Conservation (phyloP, 1,140 invertebrate species). For the Sipha flava region DNA sequence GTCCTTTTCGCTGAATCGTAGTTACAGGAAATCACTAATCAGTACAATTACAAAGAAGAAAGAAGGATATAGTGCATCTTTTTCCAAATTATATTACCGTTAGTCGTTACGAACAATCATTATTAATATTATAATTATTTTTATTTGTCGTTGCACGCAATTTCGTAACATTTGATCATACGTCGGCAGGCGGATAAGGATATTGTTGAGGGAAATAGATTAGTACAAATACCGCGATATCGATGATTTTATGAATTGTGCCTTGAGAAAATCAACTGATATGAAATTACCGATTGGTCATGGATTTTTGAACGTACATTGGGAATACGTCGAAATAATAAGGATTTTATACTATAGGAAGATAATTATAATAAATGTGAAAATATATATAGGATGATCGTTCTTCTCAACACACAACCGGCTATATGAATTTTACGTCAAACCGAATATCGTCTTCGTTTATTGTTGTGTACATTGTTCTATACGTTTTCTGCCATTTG, state of each 20-base stretch:
- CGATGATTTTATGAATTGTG: slow-evolving; percentile 6
- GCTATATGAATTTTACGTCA: background rate
- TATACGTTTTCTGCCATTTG: background rate
- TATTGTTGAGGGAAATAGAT: background rate
- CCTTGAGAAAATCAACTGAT: slow-evolving; percentile 14
- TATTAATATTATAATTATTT: background rate
- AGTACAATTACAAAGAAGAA: too few species aligned
- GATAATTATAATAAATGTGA: slow-evolving; percentile 20
- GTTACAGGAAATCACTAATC: too few species aligned
- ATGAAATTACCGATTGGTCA: slow-evolving; percentile 13
- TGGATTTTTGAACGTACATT: background rate
- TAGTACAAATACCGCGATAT: slow-evolving; percentile 6
- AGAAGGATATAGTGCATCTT: too few species aligned
- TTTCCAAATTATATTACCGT: too few species aligned
- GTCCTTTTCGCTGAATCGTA: too few species aligned
- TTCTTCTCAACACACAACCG: background rate
- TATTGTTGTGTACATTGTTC: background rate
- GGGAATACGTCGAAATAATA: background rate
- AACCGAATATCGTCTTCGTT: background rate
- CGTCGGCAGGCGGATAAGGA: background rate
- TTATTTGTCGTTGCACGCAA: background rate
- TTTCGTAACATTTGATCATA: background rate
- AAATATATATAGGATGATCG: background rate
- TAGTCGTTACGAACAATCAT: slow-evolving; percentile 3
- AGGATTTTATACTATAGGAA: background rate